These are phyloP conservation scores for Rhabdomys pumilio DNA, from an alignment of 2,797 vertebrate species.

Conservation along the genomic window DNA sequence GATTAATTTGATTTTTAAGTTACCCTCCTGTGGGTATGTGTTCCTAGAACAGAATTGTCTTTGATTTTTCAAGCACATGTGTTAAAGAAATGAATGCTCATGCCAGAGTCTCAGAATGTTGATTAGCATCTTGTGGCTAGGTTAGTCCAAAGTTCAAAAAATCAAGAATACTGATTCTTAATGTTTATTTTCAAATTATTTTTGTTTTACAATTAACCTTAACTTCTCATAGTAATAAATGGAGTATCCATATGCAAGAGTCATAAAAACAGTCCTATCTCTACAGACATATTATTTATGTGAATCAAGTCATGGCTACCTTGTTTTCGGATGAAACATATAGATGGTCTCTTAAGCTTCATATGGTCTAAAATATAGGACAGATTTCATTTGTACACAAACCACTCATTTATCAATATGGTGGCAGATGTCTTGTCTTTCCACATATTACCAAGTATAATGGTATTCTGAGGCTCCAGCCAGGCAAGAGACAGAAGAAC, in stretches of 20 bases:
- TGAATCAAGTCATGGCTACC: constrained; percentile 10
- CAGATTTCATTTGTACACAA: background rate
- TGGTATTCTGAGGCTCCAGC: background rate
- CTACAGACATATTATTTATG: background rate
- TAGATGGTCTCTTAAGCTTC: background rate
- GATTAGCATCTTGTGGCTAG: background rate
- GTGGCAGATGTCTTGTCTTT: background rate
- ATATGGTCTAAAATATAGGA: background rate
- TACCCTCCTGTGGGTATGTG: background rate
- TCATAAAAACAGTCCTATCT: background rate
- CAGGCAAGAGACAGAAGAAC: background rate
- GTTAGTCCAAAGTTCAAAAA: background rate
- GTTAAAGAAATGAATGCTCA: background rate
- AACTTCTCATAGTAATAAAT: background rate
- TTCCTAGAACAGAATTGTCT: background rate
- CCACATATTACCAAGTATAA: background rate
- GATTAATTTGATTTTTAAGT: constrained; percentile 13
- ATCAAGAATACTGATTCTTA: constrained; percentile 27
- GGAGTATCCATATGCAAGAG: background rate
- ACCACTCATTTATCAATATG: background rate
- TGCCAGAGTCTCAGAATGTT: background rate
- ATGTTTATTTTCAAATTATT: constrained; percentile 13
- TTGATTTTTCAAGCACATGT: background rate
- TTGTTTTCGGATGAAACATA: background rate
- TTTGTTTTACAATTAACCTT: background rate